Evolutionary conservation across 2,797 vertebrate species (phyloP).

Genomic region (Coracias cyanogaster): DNA sequence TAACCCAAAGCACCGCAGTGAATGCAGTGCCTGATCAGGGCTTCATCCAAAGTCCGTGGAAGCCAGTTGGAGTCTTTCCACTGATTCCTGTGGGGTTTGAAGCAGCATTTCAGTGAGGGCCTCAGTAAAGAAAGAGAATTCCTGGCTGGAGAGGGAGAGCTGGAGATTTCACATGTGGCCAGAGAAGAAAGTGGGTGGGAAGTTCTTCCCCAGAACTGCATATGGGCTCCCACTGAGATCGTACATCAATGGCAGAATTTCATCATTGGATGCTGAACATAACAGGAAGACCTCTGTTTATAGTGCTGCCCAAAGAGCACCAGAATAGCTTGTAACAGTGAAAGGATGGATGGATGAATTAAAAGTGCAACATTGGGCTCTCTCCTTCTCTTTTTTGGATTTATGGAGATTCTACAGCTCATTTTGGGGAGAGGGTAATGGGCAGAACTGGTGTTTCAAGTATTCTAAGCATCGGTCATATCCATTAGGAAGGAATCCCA

Average conservation of each 20-base stretch:
- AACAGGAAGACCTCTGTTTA: not conserved
- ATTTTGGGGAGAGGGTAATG: not conserved
- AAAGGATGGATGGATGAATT: not conserved
- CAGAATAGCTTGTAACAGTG: not conserved
- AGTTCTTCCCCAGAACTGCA: not conserved
- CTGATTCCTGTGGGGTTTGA: not conserved
- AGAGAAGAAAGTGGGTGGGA: not conserved
- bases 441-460: not conserved
- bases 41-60: not conserved
- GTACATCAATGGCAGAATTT: not conserved
- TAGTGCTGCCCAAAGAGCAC: not conserved
- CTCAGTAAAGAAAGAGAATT: not conserved
- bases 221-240: not conserved
- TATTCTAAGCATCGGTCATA: not conserved
- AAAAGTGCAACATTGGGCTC: accelerated
- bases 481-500: not conserved
- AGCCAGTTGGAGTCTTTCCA: constrained; percentile 10
- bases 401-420: not conserved
- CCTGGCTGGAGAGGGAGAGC: not conserved
- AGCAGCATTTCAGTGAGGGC: not conserved
- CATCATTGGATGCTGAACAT: not conserved
- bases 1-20: constrained; percentile 1
- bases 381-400: not conserved
- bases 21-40: not conserved
- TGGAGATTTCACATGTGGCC: not conserved